These are phyloP conservation scores for Neosilurus hyrtlii DNA, from an alignment of 2,797 vertebrate genomes.

Conservation along the genomic window DNA sequence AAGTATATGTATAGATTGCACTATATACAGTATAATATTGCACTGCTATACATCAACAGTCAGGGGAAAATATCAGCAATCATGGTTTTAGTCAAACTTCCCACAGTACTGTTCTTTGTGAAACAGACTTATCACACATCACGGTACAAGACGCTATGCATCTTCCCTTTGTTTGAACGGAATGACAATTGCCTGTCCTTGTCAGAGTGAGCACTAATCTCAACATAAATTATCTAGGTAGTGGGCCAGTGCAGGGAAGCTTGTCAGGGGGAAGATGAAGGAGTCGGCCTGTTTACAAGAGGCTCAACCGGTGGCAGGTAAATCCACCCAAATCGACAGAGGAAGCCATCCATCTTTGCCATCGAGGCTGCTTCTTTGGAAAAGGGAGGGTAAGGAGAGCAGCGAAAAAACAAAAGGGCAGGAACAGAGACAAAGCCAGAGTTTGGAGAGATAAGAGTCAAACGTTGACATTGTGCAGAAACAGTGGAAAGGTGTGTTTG, in stretches of 20 bases:
- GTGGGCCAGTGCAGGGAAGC: constrained; percentile 58
- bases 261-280: constrained; percentile 73
- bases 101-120: background rate
- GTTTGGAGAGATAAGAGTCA: constrained; percentile 36
- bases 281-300: constrained; percentile 72
- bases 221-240: constrained; percentile 70
- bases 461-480: constrained; percentile 36
- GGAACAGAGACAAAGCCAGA: constrained; percentile 37
- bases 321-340: constrained; percentile 68
- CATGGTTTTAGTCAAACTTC: background rate
- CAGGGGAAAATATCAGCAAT: background rate
- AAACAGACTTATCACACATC: constrained; percentile 2
- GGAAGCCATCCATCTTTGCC: constrained; percentile 71
- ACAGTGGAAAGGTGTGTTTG: constrained; percentile 40
- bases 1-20: background rate
- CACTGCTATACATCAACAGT: background rate
- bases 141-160: constrained; percentile 60
- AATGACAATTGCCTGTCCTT: constrained; percentile 70
- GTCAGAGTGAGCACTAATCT: constrained; percentile 71
- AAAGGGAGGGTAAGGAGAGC: constrained; percentile 16
- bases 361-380: constrained; percentile 52
- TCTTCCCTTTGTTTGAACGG: constrained; percentile 74
- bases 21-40: background rate
- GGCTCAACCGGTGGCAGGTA: constrained; percentile 73
- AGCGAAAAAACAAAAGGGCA: constrained; percentile 40